These are phyloP conservation scores for Rhagoletis pomonella DNA, from an alignment of 1,140 invertebrate genomes.

Conservation along the genomic window DNA sequence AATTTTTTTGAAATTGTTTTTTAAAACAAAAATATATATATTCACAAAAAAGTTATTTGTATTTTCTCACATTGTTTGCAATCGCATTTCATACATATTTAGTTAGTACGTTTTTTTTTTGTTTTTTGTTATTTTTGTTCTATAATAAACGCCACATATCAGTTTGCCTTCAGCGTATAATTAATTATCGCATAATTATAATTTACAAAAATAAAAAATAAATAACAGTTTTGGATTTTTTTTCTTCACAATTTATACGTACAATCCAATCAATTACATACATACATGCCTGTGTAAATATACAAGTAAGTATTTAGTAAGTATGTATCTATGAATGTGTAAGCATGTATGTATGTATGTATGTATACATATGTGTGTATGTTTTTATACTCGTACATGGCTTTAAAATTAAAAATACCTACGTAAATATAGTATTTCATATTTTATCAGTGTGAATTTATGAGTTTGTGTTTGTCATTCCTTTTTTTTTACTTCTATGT, in stretches of 20 bases:
- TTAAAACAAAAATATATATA: constrained; percentile 50
- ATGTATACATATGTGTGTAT: constrained; percentile 1
- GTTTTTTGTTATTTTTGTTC: not conserved
- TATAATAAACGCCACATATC: constrained; percentile 21
- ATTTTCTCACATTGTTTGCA: not conserved
- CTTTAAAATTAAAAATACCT: not conserved
- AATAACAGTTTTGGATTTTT: constrained; percentile 71
- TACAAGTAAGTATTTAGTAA: constrained; percentile 18
- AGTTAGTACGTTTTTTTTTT: not conserved
- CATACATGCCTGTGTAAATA: constrained; percentile 17
- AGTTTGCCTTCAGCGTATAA: constrained; percentile 41
- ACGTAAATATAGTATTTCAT: constrained; percentile 6
- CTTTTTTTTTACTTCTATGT: not conserved
- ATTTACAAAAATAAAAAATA: constrained; percentile 72
- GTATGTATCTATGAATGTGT: not conserved
- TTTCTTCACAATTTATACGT: constrained; percentile 26
- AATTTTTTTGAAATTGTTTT: constrained; percentile 39
- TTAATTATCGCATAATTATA: constrained; percentile 52
- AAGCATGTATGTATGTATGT: constrained; percentile 9
- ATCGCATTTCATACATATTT: constrained; percentile 14
- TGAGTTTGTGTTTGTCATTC: not conserved
- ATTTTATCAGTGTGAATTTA: constrained; percentile 29
- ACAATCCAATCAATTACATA: constrained; percentile 31
- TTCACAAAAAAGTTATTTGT: constrained; percentile 28
- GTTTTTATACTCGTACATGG: constrained; percentile 4